Base-by-base conservation (phyloP, 2,888 invertebrate genomes). In the Dysmachus trigonus region DNA sequence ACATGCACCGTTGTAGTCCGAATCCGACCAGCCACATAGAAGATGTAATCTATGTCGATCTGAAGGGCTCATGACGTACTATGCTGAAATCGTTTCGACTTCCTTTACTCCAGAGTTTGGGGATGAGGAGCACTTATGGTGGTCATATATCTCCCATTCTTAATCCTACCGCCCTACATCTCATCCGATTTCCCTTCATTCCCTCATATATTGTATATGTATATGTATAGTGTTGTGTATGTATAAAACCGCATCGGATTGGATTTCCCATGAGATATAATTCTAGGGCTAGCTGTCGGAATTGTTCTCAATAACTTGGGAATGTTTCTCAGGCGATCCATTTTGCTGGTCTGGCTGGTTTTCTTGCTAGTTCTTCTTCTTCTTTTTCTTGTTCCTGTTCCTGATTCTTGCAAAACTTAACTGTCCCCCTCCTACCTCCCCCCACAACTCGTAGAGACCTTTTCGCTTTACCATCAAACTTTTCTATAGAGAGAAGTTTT, bases 251-350 rank as follows among this genome's bases (percentile, higher is more conserved):
- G 51, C 79, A 51, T 47, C 79, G 79, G 79, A 79, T 79, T 79
- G 79, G 79, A 79, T 79, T 79, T 51, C 79, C 51, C 79, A 79
- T 51, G 79, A 51, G 79, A 79, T 79, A 51, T 79, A 79, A 79
- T 79, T 79, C 51, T 51, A 79, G 51, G 62, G 51, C 79, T 41
- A 79, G 79, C 47, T 79, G 31, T 30, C 79, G 51, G 79, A 79
- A 79, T 79, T 79, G 79, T 79, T 79, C 79, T 27, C 47, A 79
- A 79, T 79, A 79, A 79, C 79, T 79, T 79, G 41, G 79, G 51
- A 79, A 79, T 47, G 79, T 79, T 79, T 79, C 79, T 79, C 79
- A 79, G 15, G 79, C 79, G 51, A 79, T 79, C 79, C 79, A 79
- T 79, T 79, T 51, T 79, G 79, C 51, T 41, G 41, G 38, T 51